phyloP scores from a whole-genome alignment of 2,888 invertebrate species.

The Lasioglossum pauxillum region DNA sequence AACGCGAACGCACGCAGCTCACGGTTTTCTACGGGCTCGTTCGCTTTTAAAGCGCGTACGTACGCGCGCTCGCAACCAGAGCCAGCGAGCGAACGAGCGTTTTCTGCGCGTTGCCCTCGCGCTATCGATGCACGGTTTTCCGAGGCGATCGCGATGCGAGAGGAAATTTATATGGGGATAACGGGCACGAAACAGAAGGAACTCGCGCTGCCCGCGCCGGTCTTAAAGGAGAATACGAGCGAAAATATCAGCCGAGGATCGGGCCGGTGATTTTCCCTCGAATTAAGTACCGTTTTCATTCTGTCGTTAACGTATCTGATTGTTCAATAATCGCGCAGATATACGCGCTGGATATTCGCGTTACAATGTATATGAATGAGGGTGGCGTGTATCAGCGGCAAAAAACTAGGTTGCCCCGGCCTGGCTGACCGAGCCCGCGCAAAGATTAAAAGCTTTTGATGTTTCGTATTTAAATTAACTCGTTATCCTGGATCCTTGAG shows the following conservation, averaged over 20 bases:
- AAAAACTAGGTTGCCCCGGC: slow-evolving; percentile 65
- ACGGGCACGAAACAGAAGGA: slow-evolving; percentile 34
- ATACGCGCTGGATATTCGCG: slow-evolving; percentile 64
- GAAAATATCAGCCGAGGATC: slow-evolving; percentile 34
- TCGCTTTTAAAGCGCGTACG: neutral
- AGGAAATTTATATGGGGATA: slow-evolving; percentile 36
- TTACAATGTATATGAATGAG: slow-evolving; percentile 70
- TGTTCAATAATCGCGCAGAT: slow-evolving; percentile 70
- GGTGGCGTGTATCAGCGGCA: slow-evolving; percentile 69
- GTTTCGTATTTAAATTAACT: slow-evolving; percentile 74
- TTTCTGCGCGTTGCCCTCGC: neutral
- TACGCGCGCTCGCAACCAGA: neutral
- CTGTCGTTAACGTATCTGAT: slow-evolving; percentile 70
- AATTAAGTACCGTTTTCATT: slow-evolving; percentile 55
- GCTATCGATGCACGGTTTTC: slow-evolving; percentile 21
- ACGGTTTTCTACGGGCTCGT: neutral
- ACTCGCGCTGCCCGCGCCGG: neutral
- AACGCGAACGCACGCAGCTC: neutral
- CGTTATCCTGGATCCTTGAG: slow-evolving; percentile 70
- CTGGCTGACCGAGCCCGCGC: slow-evolving; percentile 58
- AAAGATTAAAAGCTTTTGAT: slow-evolving; percentile 73
- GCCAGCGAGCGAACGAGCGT: neutral
- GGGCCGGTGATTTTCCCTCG: slow-evolving; percentile 28
- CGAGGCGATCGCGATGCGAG: slow-evolving; percentile 31
- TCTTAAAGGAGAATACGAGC: slow-evolving; percentile 5